These are phyloP conservation scores for Ormyrus thymus DNA, from an alignment of 2,888 invertebrate genomes.

Conservation along the genomic window DNA sequence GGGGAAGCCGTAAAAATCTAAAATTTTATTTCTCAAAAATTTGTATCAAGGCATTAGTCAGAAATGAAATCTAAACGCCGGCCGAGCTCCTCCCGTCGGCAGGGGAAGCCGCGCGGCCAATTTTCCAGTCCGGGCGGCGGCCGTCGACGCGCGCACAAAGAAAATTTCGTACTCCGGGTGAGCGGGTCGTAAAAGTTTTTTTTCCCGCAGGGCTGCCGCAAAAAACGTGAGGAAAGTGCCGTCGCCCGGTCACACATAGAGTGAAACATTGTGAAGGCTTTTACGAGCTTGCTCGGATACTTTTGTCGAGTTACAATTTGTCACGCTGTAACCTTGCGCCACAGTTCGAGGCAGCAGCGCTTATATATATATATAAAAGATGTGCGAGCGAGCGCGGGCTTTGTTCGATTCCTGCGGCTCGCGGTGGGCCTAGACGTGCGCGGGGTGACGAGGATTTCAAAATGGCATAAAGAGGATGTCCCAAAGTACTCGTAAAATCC, in stretches of 20 bases:
- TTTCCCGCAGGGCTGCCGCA: conserved; percentile 8
- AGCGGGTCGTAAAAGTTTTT: conserved; percentile 42
- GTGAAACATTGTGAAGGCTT: conserved; percentile 33
- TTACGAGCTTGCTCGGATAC: conserved; percentile 27
- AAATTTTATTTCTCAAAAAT: conserved; percentile 19
- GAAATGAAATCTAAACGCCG: conserved; percentile 34
- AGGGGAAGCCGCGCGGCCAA: neutral
- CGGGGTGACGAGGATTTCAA: conserved; percentile 19
- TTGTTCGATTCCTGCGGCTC: conserved; percentile 13
- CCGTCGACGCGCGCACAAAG: neutral
- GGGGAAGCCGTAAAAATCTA: conserved; percentile 48
- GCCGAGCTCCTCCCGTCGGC: conserved; percentile 9
- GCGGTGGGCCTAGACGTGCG: neutral
- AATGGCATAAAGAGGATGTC: conserved; percentile 27
- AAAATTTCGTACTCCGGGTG: neutral
- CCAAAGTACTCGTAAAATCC: conserved; percentile 44
- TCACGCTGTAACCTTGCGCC: conserved; percentile 42
- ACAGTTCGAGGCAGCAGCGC: neutral
- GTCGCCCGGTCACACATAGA: neutral
- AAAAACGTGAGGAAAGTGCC: neutral
- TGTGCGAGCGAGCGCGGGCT: neutral
- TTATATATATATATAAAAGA: neutral
- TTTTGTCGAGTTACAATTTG: conserved; percentile 54
- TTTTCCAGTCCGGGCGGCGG: neutral
- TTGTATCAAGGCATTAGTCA: neutral